Base-by-base conservation (phyloP, 2,113 vertebrate genomes). In the Antigone vipio region DNA sequence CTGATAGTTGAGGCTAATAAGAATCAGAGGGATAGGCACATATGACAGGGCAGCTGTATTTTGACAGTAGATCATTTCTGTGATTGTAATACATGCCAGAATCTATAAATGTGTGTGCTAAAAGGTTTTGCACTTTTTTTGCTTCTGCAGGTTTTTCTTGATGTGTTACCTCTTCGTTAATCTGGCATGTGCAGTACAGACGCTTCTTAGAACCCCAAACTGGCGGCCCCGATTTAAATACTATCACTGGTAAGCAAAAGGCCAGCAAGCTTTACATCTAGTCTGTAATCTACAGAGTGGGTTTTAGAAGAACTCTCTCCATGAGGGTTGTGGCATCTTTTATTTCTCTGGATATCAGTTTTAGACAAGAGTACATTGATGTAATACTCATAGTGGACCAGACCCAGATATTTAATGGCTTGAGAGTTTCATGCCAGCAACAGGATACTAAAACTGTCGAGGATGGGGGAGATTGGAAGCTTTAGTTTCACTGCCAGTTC, bases 151-250 rank as follows among this genome's bases (percentile, higher is more conserved):
- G 99, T 99, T 99, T 98, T 99, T 99, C 97, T 92, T 99, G 98
- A 99, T 99, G 99, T 99, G 99, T 88, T 99, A 99, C 97, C 98
- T 99, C 78, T 99, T 99, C 93, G 99, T 99, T 88, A 99, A 99
- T 96, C 98, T 99, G 62, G 99, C 99, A 3, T 99, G 99, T 95
- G 99, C 99, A 6, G 99, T 99, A 26, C 99, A 99, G 96, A 99
- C 99, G 0, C 99, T 99, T 44, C 97, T 99, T 45, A 98, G 99
- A 62, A 99, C 99, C 40, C 99, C 99, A 4, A 99, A 99, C 97
- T 99, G 99, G 99, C 98, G 99, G 44, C 99, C 99, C 1, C 98
- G 99, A 55, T 99, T 99, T 93, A 99, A 98, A 94, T 99, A 99
- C 97, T 99, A 99, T 93, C 99, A 99, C 96, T 99, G 99, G 99